Evolutionary conservation across 2,888 invertebrate species (phyloP).

Genomic region (Nomada fabriciana): DNA sequence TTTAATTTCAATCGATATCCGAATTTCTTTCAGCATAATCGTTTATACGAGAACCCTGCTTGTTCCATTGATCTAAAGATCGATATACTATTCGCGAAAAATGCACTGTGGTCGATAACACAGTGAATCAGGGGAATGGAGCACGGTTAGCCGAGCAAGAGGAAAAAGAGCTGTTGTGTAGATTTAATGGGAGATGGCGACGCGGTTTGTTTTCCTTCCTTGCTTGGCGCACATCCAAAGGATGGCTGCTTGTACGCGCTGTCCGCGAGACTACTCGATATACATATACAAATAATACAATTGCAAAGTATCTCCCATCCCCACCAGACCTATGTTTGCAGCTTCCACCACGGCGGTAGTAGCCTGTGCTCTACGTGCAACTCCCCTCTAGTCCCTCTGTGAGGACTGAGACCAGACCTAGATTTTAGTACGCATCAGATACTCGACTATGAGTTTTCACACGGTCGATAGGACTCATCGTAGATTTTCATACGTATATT

Average conservation of each 20-base stretch:
- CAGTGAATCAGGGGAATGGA: conserved; percentile 38
- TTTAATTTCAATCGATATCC: background rate
- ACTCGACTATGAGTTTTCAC: conserved; percentile 74
- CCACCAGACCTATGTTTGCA: conserved; percentile 61
- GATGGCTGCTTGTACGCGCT: conserved; percentile 32
- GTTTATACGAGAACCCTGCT: background rate
- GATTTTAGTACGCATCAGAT: conserved; percentile 79
- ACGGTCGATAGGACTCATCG: conserved; percentile 34
- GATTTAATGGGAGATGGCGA: conserved; percentile 70
- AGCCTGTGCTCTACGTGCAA: conserved; percentile 30
- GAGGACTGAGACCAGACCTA: conserved; percentile 77
- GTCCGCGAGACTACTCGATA: conserved; percentile 5
- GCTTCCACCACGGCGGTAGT: conserved; percentile 60
- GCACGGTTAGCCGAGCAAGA: conserved; percentile 29
- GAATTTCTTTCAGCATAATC: background rate
- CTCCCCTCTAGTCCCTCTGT: conserved; percentile 48
- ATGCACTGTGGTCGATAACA: conserved; percentile 61
- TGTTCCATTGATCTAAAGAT: conserved; percentile 1
- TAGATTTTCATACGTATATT: conserved; percentile 7
- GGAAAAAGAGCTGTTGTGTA: conserved; percentile 61
- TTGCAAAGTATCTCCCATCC: conserved; percentile 45
- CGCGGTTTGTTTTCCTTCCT: conserved; percentile 68
- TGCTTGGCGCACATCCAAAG: conserved; percentile 48
- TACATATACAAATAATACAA: conserved; percentile 4
- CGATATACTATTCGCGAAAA: background rate